Conservation (phyloP, 92 coral and sea anemone species). For the Epizoanthus ramosus region DNA sequence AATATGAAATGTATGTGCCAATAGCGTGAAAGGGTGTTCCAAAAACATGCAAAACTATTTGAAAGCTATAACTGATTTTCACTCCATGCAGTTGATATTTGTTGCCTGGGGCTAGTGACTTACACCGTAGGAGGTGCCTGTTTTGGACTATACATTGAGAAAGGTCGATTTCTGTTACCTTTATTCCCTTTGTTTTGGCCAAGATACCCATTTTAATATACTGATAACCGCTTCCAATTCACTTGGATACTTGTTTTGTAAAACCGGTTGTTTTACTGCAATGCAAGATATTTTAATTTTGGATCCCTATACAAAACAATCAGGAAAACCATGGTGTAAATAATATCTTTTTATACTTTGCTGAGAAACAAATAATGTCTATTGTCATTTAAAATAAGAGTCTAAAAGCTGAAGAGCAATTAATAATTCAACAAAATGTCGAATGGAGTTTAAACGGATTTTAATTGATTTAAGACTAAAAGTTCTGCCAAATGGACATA, state of each 20-base stretch:
- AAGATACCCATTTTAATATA: neutral
- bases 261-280: too few species aligned
- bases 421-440: conserved; percentile 11
- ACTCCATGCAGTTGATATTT: neutral
- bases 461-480: neutral
- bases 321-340: too few species aligned
- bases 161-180: too few species aligned
- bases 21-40: too few species aligned
- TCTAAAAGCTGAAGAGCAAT: neutral
- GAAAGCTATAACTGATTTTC: neutral
- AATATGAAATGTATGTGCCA: too few species aligned
- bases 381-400: neutral
- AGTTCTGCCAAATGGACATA: neutral
- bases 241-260: neutral
- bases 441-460: conserved; percentile 6
- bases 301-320: too few species aligned
- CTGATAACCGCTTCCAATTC: neutral
- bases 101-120: neutral
- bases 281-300: too few species aligned
- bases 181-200: too few species aligned
- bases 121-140: neutral
- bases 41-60: neutral
- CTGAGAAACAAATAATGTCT: too few species aligned
- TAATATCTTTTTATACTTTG: neutral
- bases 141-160: too few species aligned